Evolutionary conservation across 37 sponge, comb jelly and placozoan species (phyloP).

Genomic region (Mnemiopsis leidyi): DNA sequence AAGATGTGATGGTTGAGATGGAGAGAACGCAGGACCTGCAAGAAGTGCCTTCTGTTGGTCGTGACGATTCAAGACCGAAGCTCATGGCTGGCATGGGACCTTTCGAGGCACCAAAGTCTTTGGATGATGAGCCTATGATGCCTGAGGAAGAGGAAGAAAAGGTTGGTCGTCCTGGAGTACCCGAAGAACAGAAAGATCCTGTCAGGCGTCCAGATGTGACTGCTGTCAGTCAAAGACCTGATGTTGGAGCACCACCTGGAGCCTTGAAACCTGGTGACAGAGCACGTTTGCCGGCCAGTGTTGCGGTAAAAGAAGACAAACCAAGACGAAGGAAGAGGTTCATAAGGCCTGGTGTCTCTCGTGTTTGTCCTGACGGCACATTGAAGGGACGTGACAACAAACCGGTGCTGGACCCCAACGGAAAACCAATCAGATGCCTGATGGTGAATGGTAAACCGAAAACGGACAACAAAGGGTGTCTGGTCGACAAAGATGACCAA

Average conservation of each 20-base stretch:
- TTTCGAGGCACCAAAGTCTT: background rate
- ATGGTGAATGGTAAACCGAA: background rate
- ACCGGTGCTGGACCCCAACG: background rate
- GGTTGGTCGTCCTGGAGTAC: no score
- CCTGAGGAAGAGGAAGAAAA: no score
- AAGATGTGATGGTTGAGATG: background rate
- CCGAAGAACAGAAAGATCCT: no score
- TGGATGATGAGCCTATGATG: background rate
- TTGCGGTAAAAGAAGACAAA: no score
- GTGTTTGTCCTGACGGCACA: background rate
- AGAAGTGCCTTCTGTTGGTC: background rate
- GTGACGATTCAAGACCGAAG: background rate
- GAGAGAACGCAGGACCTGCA: background rate
- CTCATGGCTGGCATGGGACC: background rate
- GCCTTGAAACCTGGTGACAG: no score
- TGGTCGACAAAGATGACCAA: background rate
- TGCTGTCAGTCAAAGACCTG: no score
- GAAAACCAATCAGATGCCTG: background rate
- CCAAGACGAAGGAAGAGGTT: background rate
- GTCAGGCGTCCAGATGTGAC: no score
- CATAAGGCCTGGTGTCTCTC: conserved; percentile 38
- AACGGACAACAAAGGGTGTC: background rate
- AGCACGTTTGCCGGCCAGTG: no score
- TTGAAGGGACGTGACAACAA: conserved; percentile 24
- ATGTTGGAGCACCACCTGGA: no score